Percentiles rank a stretch among this genome's conserved stretches.
Evolutionary conservation across 2,113 vertebrate species (phyloP).

Genomic region (Megaleporinus macrocephalus): DNA sequence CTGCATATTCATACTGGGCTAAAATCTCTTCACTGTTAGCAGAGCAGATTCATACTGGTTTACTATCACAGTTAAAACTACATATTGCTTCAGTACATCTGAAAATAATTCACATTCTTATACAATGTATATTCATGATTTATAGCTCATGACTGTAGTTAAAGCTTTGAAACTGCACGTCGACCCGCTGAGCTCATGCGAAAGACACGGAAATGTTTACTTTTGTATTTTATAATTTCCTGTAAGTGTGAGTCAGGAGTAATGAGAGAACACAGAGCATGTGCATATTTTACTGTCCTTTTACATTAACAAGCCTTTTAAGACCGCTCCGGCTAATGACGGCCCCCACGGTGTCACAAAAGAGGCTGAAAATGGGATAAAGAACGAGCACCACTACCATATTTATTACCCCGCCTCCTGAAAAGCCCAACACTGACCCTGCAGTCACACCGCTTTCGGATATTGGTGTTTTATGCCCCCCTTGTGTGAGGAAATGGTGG

Average conservation of each 20-base stretch:
- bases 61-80: no score
- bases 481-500: constrained; percentile 3
- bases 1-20: no score
- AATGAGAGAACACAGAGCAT: not conserved
- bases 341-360: constrained; percentile 1
- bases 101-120: no score
- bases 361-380: not conserved
- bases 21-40: no score
- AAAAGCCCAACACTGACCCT: not conserved
- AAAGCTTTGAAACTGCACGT: not conserved
- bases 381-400: not conserved
- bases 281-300: constrained; percentile 2
- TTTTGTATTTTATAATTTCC: not conserved
- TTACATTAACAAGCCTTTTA: not conserved
- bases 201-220: not conserved
- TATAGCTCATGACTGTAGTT: not conserved
- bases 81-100: not conserved
- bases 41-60: no score
- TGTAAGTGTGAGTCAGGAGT: not conserved
- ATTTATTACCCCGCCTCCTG: not conserved
- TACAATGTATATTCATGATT: no score
- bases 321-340: not conserved
- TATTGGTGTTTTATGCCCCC: constrained; percentile 7
- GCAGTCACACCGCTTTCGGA: not conserved
- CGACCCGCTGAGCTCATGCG: not conserved